Evolutionary conservation across 2,797 vertebrate genomes (phyloP), one percentile per base, ranked within the genome.

Genomic region (Phaenicophaeus curvirostris): DNA sequence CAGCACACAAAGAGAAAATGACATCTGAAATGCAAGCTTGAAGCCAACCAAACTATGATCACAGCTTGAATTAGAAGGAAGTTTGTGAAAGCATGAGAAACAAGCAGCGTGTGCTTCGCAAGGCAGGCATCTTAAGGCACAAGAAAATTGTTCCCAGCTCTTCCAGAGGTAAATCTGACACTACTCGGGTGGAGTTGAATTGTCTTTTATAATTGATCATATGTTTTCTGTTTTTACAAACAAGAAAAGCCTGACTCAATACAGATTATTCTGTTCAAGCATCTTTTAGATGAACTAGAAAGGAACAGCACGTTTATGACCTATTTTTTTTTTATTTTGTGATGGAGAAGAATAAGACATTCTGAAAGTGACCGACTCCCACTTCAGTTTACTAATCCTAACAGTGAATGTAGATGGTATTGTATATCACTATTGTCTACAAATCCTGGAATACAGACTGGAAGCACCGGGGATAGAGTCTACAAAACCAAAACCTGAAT

Each of bases 401-500:
- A 33, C 13, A 66, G 15, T 2, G 2, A 90, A 87, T 33, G 16
- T 15, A 87, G 46, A 58, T 65, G 21, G 50, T 59, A 41, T 3
- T 48, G 23, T 31, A n/a, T 48, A 62, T 41, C 2, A 2, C 6
- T 66, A 25, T 4, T 77, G 35, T n/a, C 55, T 72, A 81, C 39
- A 74, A 86, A 90, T 79, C 53, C 79, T 61, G 21, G 31, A 85
- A 44, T n/a, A 84, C 23, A 85, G 84, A 85, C 3, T 27, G 21
- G 69, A 90, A 77, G 31, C 18, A 65, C 17, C 5, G 24, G 28
- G 11, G 15, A 15, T 33, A 85, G 4, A 2, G 30, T 81, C 91
- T 93, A 72, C 77, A 85, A 79, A 94, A 74, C 50, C 66, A 66
- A 96, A 95, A 78, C 58, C 81, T 73, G 94, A 94, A 42, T 41